These are phyloP conservation scores for Vireo griseus DNA, from an alignment of 2,797 vertebrate genomes.

Conservation along the genomic window DNA sequence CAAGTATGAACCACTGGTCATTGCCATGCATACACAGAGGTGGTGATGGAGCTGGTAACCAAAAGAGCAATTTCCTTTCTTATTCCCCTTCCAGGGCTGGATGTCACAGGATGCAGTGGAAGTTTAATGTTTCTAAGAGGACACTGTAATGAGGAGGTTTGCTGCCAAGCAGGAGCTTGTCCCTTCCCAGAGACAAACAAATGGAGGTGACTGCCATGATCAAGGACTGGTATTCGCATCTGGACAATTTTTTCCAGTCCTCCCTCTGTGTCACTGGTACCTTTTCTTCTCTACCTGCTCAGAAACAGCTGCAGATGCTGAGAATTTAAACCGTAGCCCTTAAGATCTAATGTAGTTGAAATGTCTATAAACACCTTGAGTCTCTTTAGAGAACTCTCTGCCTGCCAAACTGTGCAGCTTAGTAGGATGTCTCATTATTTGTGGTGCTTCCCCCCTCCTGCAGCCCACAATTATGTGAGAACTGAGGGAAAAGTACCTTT, in stretches of 20 bases:
- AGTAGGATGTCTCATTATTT: neutral
- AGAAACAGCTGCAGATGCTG: neutral
- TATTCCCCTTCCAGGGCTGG: neutral
- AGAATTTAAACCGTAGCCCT: neutral
- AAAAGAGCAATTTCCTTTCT: neutral
- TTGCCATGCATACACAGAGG: neutral
- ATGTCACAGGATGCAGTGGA: neutral
- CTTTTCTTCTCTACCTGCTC: neutral
- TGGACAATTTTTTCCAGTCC: neutral
- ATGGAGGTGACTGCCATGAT: neutral
- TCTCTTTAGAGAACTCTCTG: neutral
- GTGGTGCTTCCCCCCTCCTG: neutral
- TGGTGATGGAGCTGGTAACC: neutral
- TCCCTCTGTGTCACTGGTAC: neutral
- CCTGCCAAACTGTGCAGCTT: conserved; percentile 3
- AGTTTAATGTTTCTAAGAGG: neutral
- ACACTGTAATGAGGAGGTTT: neutral
- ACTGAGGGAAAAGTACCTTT: neutral
- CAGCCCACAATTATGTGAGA: conserved; percentile 18
- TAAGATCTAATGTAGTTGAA: neutral
- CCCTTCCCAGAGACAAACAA: neutral
- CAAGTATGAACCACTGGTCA: accelerated
- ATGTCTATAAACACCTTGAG: conserved; percentile 50
- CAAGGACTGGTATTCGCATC: neutral
- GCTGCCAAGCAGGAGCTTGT: neutral